These are phyloP conservation scores for Bufo gargarizans DNA, from an alignment of 2,113 vertebrate genomes.

Conservation along the genomic window DNA sequence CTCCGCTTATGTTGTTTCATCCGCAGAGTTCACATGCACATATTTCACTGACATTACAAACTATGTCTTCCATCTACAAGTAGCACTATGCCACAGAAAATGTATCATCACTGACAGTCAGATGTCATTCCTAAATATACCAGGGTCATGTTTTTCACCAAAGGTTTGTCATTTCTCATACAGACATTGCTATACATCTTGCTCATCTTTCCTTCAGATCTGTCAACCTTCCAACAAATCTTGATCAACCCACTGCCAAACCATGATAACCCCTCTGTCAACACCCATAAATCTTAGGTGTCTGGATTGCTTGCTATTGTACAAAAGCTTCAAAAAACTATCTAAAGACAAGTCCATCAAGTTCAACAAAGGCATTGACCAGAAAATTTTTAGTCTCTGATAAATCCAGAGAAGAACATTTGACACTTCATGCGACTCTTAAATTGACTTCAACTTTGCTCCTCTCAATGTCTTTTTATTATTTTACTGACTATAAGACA, in stretches of 20 bases:
- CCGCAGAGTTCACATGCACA: neutral
- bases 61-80: neutral
- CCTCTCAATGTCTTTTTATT: too few species aligned
- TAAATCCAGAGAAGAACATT: neutral
- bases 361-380: too few species aligned
- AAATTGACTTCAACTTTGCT: too few species aligned
- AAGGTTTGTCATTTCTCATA: constrained; percentile 17
- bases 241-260: constrained; percentile 17
- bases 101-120: neutral
- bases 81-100: neutral
- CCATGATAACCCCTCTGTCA: constrained; percentile 21
- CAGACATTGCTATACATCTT: constrained; percentile 4
- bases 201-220: constrained; percentile 1
- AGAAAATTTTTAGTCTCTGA: neutral
- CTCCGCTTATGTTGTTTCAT: neutral
- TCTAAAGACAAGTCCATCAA: too few species aligned
- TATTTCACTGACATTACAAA: neutral
- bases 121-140: constrained; percentile 4
- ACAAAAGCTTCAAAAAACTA: neutral
- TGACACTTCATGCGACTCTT: too few species aligned
- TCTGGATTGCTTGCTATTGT: neutral
- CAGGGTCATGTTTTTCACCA: neutral
- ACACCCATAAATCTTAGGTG: neutral
- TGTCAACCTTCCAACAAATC: constrained; percentile 22
- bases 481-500: too few species aligned